Evolutionary conservation across 53 echinoderm and acorn worm genomes (phyloP), one percentile per base, ranked within the genome.

Genomic region (Pentamera pediparva): DNA sequence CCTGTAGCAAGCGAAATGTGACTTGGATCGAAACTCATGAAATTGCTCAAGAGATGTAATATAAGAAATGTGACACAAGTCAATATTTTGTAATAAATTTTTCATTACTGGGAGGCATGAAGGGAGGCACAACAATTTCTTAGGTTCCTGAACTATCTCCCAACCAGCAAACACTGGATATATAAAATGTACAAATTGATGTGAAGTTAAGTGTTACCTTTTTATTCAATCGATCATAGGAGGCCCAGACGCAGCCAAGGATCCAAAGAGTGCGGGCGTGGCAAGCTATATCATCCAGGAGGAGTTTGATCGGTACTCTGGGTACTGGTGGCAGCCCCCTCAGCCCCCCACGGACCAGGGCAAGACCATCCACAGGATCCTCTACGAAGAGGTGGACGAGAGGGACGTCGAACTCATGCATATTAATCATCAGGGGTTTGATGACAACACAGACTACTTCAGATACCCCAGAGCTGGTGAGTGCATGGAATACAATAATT

Each of bases 251-350:
- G 31, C 62, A 36, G 62, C 62, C 62, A 62, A 62, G 37, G 62
- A 62, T 21, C 62, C 62, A 5, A 62, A 62, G 74, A 91, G 91
- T 85, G 91, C 98, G 9, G 98, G 91, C 10, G 91, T 96, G 63
- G 91, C 98, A 5, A 88, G 88, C 24, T 96, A 96, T 77, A 96
- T 96, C 64, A 87, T 96, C 28, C 98, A 96, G 75, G 98, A 96
- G 55, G 98, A 96, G 61, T 96, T 96, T 91, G 98, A 96, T 49
- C 85, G 98, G 64, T 96, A 96, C 82, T 91, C 98, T 1, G 98
- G 98, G 25, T 96, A 96, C 81, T 96, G 98, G 98, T 96, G 98
- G 98, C 98, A 96, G 49, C 98, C 98, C 2, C 37, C 50, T 0
- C 56, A 71, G 38, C 62, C 81, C 27, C 39, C 38, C 18, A 60